Evolutionary conservation across 2,113 vertebrate genomes (phyloP).

Genomic region (Myxocyprinus asiaticus): DNA sequence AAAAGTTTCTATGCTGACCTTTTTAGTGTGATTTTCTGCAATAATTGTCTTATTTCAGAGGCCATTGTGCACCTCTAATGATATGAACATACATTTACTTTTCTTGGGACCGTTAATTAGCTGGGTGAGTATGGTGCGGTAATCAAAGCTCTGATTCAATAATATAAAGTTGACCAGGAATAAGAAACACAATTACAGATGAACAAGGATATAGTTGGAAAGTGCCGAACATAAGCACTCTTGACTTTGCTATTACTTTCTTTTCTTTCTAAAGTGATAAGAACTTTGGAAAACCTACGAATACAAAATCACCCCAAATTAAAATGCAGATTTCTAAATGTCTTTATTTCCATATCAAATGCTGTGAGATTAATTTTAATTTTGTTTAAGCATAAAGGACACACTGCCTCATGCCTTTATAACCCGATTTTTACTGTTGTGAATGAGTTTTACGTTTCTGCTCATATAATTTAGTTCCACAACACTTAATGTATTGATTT

Average conservation of each 20-base stretch:
- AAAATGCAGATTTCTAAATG: constrained; percentile 18
- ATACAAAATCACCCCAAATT: not conserved
- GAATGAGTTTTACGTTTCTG: too few relatives aligned
- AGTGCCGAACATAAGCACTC: not conserved
- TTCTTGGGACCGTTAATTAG: constrained; percentile 44
- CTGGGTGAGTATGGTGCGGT: constrained; percentile 7
- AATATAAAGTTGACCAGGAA: constrained; percentile 34
- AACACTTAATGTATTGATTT: too few relatives aligned
- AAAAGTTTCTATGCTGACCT: constrained; percentile 45
- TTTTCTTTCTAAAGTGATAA: not conserved
- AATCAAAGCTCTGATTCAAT: constrained; percentile 40
- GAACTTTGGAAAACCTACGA: not conserved
- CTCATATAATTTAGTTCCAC: too few relatives aligned
- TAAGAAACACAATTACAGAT: constrained; percentile 4
- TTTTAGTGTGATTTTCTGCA: constrained; percentile 47
- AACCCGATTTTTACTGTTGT: too few relatives aligned
- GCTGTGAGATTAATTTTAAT: not conserved
- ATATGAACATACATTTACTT: constrained; percentile 29
- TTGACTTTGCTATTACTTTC: not conserved
- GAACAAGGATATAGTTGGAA: constrained; percentile 26
- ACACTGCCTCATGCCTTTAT: not conserved
- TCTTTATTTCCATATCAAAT: constrained; percentile 22
- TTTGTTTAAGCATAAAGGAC: constrained; percentile 12
- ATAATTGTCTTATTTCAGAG: constrained; percentile 54
- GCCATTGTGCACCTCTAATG: constrained; percentile 49